phyloP scores from a whole-genome alignment of 35 echinoderm and acorn worm genomes.

The Hemicentrotus pulcherrimus region DNA sequence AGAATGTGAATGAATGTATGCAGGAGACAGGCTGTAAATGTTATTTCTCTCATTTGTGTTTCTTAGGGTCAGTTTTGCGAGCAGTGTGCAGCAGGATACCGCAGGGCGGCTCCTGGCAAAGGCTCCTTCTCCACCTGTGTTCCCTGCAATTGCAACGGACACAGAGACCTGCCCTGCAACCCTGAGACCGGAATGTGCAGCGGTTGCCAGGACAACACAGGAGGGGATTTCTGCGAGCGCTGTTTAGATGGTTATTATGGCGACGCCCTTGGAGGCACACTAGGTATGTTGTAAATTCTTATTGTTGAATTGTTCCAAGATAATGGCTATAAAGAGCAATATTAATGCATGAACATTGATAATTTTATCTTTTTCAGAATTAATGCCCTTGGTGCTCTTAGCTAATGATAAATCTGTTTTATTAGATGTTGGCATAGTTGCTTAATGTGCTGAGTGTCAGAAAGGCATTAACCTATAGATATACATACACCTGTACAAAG shows the following conservation, averaged over 20 bases:
- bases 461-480: no score
- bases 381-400: no score
- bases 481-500: no score
- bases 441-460: no score
- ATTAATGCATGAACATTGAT: no score
- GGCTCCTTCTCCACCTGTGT: slow-evolving; percentile 83
- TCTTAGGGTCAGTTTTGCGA: slow-evolving; percentile 92
- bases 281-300: slow-evolving; percentile 47
- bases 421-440: no score
- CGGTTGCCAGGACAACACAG: slow-evolving; percentile 77
- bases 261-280: slow-evolving; percentile 71
- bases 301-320: neutral
- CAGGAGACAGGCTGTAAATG: no score
- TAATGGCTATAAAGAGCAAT: no score
- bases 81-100: slow-evolving; percentile 69
- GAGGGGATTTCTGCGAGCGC: slow-evolving; percentile 71
- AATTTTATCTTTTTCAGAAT: no score
- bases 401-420: no score
- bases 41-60: neutral
- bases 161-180: slow-evolving; percentile 76
- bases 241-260: slow-evolving; percentile 93
- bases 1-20: no score
- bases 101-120: slow-evolving; percentile 37
- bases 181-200: slow-evolving; percentile 70
- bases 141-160: slow-evolving; percentile 80